A percentile compares a stretch with the other conserved stretches of the same genome.
Conservation (phyloP, 2,888 invertebrate species). For the Ligdia adustata region DNA sequence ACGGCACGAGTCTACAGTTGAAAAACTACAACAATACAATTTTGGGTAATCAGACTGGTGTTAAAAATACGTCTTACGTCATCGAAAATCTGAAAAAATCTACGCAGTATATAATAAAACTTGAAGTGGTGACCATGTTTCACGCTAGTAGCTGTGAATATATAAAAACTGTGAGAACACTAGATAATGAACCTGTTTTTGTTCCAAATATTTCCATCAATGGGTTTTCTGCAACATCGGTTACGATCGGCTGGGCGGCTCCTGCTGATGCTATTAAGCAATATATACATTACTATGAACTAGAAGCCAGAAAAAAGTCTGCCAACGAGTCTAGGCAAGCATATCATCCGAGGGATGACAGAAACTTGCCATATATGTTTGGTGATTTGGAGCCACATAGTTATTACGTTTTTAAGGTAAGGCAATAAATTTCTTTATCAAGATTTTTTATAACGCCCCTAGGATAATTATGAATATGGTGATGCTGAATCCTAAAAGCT, state of each 20-base stretch:
- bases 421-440: conserved; percentile 9
- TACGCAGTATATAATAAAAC: conserved; percentile 87
- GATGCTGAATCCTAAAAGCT: too few relatives aligned
- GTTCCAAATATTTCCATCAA: conserved; percentile 91
- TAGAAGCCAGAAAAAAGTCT: conserved; percentile 86
- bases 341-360: conserved; percentile 85
- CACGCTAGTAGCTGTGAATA: conserved; percentile 84
- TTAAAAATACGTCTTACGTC: conserved; percentile 86
- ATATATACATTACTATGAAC: conserved; percentile 90
- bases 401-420: conserved; percentile 90
- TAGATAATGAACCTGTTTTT: conserved; percentile 90
- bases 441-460: too few relatives aligned
- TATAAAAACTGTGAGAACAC: conserved; percentile 82
- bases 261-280: conserved; percentile 87
- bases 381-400: conserved; percentile 90
- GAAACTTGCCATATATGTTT: conserved; percentile 91
- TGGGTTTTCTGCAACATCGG: conserved; percentile 87
- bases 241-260: conserved; percentile 91
- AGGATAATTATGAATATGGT: too few relatives aligned
- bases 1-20: background rate
- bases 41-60: background rate
- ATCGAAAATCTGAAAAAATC: conserved; percentile 86
- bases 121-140: conserved; percentile 87
- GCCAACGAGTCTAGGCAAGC: conserved; percentile 83
- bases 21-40: background rate